phyloP scores from a whole-genome alignment of 2,797 vertebrate genomes.

The Urophycis tenuis region DNA sequence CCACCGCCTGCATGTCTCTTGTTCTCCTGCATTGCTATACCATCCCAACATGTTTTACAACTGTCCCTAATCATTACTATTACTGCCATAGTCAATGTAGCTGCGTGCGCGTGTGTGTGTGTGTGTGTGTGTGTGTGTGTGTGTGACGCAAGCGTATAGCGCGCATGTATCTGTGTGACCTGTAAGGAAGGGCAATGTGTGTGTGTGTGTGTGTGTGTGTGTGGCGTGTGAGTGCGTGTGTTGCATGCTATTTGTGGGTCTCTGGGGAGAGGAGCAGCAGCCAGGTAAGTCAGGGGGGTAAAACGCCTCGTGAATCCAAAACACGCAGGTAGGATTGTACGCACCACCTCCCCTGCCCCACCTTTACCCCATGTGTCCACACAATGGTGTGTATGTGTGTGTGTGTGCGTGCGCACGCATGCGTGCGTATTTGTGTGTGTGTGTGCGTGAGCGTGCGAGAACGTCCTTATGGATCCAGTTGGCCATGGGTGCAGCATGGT shows the following conservation, averaged over 20 bases:
- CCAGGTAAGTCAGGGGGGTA: conserved; percentile 72
- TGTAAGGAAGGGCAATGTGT: conserved; percentile 1
- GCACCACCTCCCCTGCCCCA: conserved; percentile 33
- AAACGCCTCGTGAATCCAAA: conserved; percentile 65
- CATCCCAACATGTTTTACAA: conserved; percentile 60
- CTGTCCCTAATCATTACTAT: conserved; percentile 51
- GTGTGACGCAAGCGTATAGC: neutral
- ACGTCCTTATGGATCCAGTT: conserved; percentile 26
- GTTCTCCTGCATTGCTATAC: conserved; percentile 65
- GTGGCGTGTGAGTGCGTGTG: neutral
- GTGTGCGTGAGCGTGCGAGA: conserved; percentile 20
- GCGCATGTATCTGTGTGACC: neutral
- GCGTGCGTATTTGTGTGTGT: neutral
- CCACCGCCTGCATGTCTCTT: conserved; percentile 57
- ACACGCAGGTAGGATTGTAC: conserved; percentile 70
- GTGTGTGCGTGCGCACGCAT: neutral
- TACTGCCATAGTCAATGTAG: conserved; percentile 54
- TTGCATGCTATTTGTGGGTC: conserved; percentile 72
- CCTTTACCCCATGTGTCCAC: conserved; percentile 34
- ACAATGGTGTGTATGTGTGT: conserved; percentile 7
- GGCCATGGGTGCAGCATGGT: conserved; percentile 61
- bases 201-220: conserved; percentile 32
- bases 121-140: conserved; percentile 21
- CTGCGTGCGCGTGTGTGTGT: conserved; percentile 21
- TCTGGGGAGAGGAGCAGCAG: conserved; percentile 58